Percentiles rank a stretch among this genome's conserved stretches.
phyloP scores from a whole-genome alignment of 1,140 invertebrate genomes.

The Saccostrea glomerata region DNA sequence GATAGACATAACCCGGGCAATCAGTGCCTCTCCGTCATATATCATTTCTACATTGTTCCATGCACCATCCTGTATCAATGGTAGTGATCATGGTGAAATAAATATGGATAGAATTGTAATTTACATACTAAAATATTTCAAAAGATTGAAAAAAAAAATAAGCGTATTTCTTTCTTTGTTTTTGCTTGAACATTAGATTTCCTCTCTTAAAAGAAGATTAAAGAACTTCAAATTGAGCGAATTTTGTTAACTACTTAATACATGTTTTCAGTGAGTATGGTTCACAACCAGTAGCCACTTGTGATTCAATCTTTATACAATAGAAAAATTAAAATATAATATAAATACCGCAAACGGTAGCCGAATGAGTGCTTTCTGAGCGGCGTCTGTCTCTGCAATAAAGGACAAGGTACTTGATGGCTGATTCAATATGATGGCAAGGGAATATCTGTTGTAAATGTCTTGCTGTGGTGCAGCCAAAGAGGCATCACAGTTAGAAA shows the following conservation, averaged over 20 bases:
- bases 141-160: too few species aligned
- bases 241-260: too few species aligned
- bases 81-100: not conserved
- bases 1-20: not conserved
- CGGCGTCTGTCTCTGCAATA: not conserved
- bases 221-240: too few species aligned
- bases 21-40: not conserved
- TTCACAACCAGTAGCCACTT: too few species aligned
- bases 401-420: not conserved
- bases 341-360: not conserved
- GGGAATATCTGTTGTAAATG: not conserved
- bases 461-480: not conserved
- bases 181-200: too few species aligned
- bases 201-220: too few species aligned
- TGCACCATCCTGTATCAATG: not conserved
- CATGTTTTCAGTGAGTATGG: too few species aligned
- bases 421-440: not conserved
- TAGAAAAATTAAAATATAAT: too few species aligned
- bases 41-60: slow-evolving; percentile 14
- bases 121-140: too few species aligned
- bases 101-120: too few species aligned
- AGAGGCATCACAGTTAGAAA: slow-evolving; percentile 13
- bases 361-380: not conserved
- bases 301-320: too few species aligned
- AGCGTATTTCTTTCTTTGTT: too few species aligned